These are phyloP conservation scores for Mionectes macconnelli DNA, from an alignment of 2,113 vertebrate genomes.

Conservation along the genomic window DNA sequence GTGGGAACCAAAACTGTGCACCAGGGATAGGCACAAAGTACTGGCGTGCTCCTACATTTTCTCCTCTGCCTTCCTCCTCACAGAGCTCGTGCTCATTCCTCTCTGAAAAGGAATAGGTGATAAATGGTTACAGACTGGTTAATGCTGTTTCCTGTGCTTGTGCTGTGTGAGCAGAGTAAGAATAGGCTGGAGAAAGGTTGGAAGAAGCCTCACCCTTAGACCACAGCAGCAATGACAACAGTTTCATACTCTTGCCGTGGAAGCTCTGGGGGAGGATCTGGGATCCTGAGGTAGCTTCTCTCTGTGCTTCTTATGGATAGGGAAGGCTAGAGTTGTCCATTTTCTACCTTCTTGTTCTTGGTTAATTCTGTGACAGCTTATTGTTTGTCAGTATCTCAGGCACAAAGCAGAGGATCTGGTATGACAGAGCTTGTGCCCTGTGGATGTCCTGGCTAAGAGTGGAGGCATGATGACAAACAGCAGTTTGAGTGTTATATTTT, in stretches of 20 bases:
- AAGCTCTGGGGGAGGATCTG: background rate
- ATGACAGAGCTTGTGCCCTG: background rate
- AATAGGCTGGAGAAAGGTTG: background rate
- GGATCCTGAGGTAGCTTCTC: background rate
- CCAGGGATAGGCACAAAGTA: background rate
- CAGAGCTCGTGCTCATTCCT: background rate
- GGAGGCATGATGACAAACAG: background rate
- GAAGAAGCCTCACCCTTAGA: background rate
- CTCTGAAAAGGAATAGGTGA: background rate
- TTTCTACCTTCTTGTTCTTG: background rate
- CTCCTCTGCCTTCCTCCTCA: background rate
- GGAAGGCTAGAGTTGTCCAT: background rate
- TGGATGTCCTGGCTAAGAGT: background rate
- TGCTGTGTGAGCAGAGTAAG: background rate
- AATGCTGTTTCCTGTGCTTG: background rate
- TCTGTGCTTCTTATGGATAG: background rate
- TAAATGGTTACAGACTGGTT: background rate
- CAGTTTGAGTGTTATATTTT: background rate
- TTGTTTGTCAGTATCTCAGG: background rate
- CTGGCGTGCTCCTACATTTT: background rate
- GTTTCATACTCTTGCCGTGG: no score
- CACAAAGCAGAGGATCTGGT: background rate
- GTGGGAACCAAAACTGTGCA: background rate
- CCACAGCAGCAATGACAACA: background rate
- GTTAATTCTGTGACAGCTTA: background rate